phyloP scores from a whole-genome alignment of 2,113 vertebrate species.

The Alouatta palliata region DNA sequence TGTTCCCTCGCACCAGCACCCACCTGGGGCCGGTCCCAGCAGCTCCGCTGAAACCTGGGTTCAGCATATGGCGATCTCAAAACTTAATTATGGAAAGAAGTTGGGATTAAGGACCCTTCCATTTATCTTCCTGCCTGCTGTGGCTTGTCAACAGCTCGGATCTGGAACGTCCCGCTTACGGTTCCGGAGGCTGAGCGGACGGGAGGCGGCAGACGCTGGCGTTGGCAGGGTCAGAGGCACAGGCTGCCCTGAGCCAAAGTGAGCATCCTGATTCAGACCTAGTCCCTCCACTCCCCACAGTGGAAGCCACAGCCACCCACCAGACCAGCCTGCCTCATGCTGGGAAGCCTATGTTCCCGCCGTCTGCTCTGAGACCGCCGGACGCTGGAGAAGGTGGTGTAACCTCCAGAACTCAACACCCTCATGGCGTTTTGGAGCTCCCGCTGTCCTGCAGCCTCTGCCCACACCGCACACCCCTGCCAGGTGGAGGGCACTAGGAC shows the following conservation, averaged over 20 bases:
- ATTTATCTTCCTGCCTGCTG: neutral
- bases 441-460: no score
- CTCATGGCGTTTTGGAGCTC: neutral
- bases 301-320: neutral
- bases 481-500: neutral
- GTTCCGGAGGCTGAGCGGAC: neutral
- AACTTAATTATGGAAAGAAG: neutral
- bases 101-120: neutral
- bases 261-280: neutral
- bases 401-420: neutral
- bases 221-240: neutral
- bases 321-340: neutral
- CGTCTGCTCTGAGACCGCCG: rapidly evolving
- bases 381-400: rapidly evolving
- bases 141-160: neutral
- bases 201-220: rapidly evolving
- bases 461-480: rapidly evolving
- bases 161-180: rapidly evolving
- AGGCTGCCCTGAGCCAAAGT: rapidly evolving
- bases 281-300: neutral
- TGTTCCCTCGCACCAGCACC: rapidly evolving
- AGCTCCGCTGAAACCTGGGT: neutral
- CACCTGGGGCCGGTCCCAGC: neutral
- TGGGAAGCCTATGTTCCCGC: neutral
- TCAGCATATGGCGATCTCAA: neutral